Evolutionary conservation across 2,888 invertebrate species (phyloP).

Genomic region (Listrodromus nycthemerus): DNA sequence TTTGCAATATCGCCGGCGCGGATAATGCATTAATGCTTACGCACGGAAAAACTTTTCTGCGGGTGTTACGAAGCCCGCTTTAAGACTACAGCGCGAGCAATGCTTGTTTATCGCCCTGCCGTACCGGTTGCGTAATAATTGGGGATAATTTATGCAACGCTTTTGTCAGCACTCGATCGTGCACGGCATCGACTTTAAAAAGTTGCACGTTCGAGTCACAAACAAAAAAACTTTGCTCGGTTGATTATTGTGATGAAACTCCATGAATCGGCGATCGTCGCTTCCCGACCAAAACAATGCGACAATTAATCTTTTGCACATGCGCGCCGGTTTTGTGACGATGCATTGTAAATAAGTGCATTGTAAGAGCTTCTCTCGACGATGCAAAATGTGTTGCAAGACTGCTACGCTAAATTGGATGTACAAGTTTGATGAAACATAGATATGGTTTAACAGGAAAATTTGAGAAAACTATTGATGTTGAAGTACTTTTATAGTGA

Average conservation of each 20-base stretch:
- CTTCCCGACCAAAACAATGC: background rate
- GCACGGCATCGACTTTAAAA: constrained; percentile 1
- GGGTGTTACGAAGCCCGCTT: background rate
- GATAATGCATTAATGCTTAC: background rate
- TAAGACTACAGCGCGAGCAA: background rate
- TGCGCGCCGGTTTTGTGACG: background rate
- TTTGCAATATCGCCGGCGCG: constrained; percentile 29
- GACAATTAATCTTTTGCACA: background rate
- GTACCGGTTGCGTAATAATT: background rate
- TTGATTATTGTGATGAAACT: constrained; percentile 25
- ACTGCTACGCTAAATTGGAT: no score
- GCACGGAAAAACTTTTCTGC: background rate
- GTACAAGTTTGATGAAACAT: no score
- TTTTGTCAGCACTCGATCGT: constrained; percentile 12
- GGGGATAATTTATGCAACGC: constrained; percentile 32
- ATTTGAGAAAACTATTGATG: no score
- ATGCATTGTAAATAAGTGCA: background rate
- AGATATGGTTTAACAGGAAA: no score
- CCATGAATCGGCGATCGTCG: constrained; percentile 4
- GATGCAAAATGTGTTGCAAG: no score
- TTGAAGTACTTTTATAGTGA: no score
- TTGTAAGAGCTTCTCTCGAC: no score
- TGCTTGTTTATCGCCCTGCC: constrained; percentile 34
- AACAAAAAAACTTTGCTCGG: background rate
- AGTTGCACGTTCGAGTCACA: constrained; percentile 17